Evolutionary conservation across 2,113 vertebrate genomes (phyloP), one percentile per base, ranked within the genome.

Genomic region (Condylura cristata): DNA sequence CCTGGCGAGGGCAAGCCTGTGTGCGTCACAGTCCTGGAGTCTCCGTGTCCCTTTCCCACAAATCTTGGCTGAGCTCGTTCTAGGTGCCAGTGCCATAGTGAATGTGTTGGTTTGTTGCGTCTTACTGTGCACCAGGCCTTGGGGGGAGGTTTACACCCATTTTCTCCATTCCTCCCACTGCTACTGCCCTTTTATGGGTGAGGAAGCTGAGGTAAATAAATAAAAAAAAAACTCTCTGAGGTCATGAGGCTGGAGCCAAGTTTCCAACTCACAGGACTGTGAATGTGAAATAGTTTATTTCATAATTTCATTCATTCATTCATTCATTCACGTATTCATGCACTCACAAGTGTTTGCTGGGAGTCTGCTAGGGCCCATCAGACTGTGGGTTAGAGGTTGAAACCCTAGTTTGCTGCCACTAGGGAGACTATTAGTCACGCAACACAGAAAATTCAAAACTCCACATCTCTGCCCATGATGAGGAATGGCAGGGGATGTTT

Each of bases 61-160:
- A 2, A 3, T 14, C 71, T 24, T 66, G 30, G 51, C 44, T 11
- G 18, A 32, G n/a, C 4, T n/a, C 37, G 24, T 75, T 1, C 51
- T 48, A 1, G 32, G 51, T 17, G 28, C 81, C 16, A 6, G 44
- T 20, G 7, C 20, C 12, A 1, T 28, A 2, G 6, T 10, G 61
- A 39, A 0, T 44, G 9, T 0, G 10, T 14, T 12, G 30, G 13
- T 75, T 81, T 51, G 5, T 32, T 26, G 7, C 26, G 12, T 56
- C n/a, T 18, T 84, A 11, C 28, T 44, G 2, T 81, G 39, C 53
- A 51, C 46, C 13, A 17, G 30, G 20, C 51, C 20, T 41, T 20
- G 3, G 9, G n/a, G 26, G 20, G 26, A 34, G 3, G 26, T 83
- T 34, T 46, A 1, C 48, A 20, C 2, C 34, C 4, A 2, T 68